A percentile compares a stretch with the other conserved stretches of the same genome.
Evolutionary conservation across 2,888 invertebrate genomes (phyloP).

Genomic region (Chymomyza caudatula): DNA sequence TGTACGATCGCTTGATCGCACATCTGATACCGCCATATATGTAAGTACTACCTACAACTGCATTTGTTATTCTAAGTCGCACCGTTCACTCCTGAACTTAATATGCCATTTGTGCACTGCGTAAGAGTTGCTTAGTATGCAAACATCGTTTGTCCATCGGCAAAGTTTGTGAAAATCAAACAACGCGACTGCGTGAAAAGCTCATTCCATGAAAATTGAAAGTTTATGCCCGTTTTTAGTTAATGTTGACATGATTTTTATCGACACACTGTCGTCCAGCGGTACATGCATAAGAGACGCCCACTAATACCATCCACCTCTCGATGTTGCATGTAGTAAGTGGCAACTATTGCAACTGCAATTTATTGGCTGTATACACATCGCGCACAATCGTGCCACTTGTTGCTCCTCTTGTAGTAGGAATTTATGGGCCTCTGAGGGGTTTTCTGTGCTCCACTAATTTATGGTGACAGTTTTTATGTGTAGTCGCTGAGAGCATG

Average conservation of each 20-base stretch:
- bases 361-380: conserved; percentile 53
- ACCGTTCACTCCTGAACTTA: conserved; percentile 44
- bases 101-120: conserved; percentile 45
- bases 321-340: conserved; percentile 3
- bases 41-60: conserved; percentile 27
- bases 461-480: conserved; percentile 55
- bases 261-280: neutral
- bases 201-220: conserved; percentile 62
- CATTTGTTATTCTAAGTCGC: conserved; percentile 38
- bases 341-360: conserved; percentile 22
- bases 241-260: conserved; percentile 52
- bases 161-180: conserved; percentile 38
- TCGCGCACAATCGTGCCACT: conserved; percentile 27
- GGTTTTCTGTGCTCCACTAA: conserved; percentile 34
- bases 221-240: conserved; percentile 51
- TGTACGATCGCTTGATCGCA: neutral
- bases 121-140: conserved; percentile 52
- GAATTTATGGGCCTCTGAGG: conserved; percentile 52
- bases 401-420: conserved; percentile 26
- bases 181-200: neutral
- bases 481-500: neutral
- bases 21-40: neutral
- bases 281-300: neutral
- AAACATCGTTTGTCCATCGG: conserved; percentile 37
- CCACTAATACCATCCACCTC: neutral